Base-by-base conservation (phyloP, 1,140 invertebrate species). In the Papilio xuthus region DNA sequence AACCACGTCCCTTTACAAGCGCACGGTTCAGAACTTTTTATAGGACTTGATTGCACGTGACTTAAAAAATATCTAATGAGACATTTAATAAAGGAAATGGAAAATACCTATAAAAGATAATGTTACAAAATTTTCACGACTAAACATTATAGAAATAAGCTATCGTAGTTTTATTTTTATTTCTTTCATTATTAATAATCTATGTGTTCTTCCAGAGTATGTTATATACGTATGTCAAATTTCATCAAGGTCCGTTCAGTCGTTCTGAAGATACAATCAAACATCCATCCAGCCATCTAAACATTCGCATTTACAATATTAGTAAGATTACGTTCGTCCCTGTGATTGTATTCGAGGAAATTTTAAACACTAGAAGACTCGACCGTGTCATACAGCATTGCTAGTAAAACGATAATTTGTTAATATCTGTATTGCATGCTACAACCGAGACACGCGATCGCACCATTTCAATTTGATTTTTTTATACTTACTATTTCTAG, bases 401-500 rank as follows among this genome's bases (percentile, higher is more conserved):
- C 26, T 67, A 28, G 13, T 67, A 7, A 18, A 67, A 28, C 60
- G 0, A 67, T 67, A 67, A 67, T 67, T 67, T 67, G 60, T 67
- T 67, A 67, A 63, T 67, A 28, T 67, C 60, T 32, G 12, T 12
- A 67, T 67, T 67, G 60, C 60, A 67, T 67, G 60, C 60, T 26
- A 26, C 56, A 60, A 28, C 0, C 3, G 10, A 60, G 23, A 67
- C 60, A 67, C 60, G 60, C 60, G 60, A 67, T 28, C 23, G 56
- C 56, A 13, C 56, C 10, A 67, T 67, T 67, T 26, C 12, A 63
- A 63, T 63, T 63, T 63, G 60, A 63, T 63, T 63, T 63, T n/a
- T 63, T 28, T 15, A 60, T 28, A 63, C 60, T 63, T 28, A 63
- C 26, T 0, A 63, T 63, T 63, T 26, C 26, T 63, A 63, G 60